Percentiles rank a stretch among this genome's conserved stretches.
phyloP scores from a whole-genome alignment of 2,888 invertebrate species.

The Halocaridina rubra region DNA sequence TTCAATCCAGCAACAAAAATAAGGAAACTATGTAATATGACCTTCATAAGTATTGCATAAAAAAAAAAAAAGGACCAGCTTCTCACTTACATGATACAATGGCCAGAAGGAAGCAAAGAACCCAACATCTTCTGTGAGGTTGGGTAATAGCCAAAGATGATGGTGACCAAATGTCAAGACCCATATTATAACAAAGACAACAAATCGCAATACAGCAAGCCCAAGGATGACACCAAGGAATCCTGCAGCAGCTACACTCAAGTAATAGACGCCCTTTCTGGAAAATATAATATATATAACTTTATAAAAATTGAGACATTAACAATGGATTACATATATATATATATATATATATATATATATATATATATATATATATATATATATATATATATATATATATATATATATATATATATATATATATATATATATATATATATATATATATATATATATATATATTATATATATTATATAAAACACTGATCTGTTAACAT shows the following conservation, averaged over 20 bases:
- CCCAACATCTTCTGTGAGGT: slow-evolving; percentile 98
- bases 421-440: slow-evolving; percentile 41
- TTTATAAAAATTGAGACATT: too few species aligned
- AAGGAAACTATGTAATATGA: too few species aligned
- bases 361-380: neutral
- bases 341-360: neutral
- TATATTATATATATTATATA: too few species aligned
- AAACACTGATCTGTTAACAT: too few species aligned
- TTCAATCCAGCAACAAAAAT: too few species aligned
- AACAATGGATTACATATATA: neutral
- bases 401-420: slow-evolving; percentile 30
- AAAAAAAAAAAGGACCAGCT: too few species aligned
- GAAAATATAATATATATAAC: too few species aligned
- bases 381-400: slow-evolving; percentile 33
- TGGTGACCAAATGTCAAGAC: slow-evolving; percentile 85
- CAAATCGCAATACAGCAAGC: slow-evolving; percentile 86
- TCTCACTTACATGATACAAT: slow-evolving; percentile 83
- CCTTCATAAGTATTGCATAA: too few species aligned
- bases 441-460: slow-evolving; percentile 32
- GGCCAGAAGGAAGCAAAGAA: slow-evolving; percentile 99
- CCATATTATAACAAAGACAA: slow-evolving; percentile 94
- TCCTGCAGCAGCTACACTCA: slow-evolving; percentile 93
- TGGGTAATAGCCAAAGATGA: slow-evolving; percentile 98
- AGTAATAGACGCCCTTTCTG: slow-evolving; percentile 94
- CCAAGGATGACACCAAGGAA: slow-evolving; percentile 94